Percentiles rank a stretch among this genome's conserved stretches.
phyloP scores from a whole-genome alignment of 2,113 vertebrate species.

The Craseonycteris thonglongyai region DNA sequence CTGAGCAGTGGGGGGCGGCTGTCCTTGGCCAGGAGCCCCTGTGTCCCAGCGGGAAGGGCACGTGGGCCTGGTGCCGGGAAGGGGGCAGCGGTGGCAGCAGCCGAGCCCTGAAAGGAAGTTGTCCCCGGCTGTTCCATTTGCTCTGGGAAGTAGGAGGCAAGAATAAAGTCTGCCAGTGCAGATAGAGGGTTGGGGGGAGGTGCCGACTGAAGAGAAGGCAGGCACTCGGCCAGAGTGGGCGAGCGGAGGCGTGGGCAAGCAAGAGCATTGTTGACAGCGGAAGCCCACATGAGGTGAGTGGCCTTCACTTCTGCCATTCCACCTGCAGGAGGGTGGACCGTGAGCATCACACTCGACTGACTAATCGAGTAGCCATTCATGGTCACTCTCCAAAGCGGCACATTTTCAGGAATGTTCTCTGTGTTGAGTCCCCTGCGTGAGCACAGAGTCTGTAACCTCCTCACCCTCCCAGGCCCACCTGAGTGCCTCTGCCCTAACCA shows the following conservation, averaged over 20 bases:
- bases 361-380: neutral
- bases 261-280: neutral
- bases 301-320: neutral
- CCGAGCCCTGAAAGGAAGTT: neutral
- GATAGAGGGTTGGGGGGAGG: neutral
- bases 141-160: neutral
- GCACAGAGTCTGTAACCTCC: neutral
- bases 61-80: neutral
- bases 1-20: neutral
- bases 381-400: neutral
- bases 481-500: neutral
- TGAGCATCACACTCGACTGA: neutral
- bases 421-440: neutral
- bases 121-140: neutral
- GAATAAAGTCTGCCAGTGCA: neutral
- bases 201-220: neutral
- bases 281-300: neutral
- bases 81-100: neutral
- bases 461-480: neutral
- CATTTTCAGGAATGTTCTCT: neutral
- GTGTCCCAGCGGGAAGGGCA: neutral
- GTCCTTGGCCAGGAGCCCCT: neutral
- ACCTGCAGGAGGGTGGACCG: neutral
- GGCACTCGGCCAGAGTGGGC: neutral
- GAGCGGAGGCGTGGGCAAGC: neutral